A percentile compares a stretch with the other conserved stretches of the same genome.
phyloP scores from a whole-genome alignment of 2,113 vertebrate species.

The Turdus rufiventris region DNA sequence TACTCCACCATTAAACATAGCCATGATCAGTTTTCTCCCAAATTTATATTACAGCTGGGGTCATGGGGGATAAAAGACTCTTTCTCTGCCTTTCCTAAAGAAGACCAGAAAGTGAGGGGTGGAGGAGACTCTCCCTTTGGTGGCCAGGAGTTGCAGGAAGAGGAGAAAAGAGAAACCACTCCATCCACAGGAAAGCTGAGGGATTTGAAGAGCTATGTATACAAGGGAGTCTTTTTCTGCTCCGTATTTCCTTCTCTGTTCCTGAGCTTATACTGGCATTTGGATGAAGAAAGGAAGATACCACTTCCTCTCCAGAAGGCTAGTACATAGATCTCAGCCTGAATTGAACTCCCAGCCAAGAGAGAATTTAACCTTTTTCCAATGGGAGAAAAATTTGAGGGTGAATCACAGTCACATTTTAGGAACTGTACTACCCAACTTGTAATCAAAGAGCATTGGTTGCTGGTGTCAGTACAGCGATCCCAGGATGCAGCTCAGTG shows the following conservation, averaged over 20 bases:
- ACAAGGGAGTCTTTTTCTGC: background rate
- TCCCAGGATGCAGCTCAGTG: background rate
- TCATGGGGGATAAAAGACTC: background rate
- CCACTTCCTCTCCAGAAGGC: background rate
- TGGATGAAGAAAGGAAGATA: background rate
- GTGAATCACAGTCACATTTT: background rate
- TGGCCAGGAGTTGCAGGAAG: background rate
- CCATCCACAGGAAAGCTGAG: background rate
- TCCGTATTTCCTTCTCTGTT: background rate
- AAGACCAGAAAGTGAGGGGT: background rate
- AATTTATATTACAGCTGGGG: background rate
- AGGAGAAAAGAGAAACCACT: background rate
- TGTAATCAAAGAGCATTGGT: background rate
- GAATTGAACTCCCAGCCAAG: background rate
- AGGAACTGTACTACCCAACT: background rate
- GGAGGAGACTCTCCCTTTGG: background rate
- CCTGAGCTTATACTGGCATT: background rate
- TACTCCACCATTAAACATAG: background rate
- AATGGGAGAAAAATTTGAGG: background rate
- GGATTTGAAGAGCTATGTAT: background rate
- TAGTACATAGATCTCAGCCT: background rate
- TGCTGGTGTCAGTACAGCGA: fast-evolving
- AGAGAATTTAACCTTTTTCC: background rate
- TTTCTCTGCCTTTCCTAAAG: background rate
- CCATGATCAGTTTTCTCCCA: background rate